Base-by-base conservation (phyloP, 2,797 vertebrate genomes). In the Aphelocoma californica region DNA sequence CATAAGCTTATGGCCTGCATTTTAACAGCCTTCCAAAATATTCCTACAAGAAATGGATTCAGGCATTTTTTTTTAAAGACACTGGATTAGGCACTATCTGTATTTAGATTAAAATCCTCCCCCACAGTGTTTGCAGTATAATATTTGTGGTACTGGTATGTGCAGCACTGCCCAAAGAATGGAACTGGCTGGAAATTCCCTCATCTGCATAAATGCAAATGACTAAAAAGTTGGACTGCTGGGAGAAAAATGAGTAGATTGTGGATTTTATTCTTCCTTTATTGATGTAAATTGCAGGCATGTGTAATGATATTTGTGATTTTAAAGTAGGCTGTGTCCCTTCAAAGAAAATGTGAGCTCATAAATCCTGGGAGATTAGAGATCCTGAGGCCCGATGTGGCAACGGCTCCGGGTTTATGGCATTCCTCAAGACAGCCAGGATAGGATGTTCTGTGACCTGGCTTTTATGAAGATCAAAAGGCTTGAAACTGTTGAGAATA, bases 381-480 rank as follows among this genome's bases (percentile, higher is more conserved):
- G 85, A 74, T 89, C 44, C 56, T 19, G 80, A 50, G 86, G 79
- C 62, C 44, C 2, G 2, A 16, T 28, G 79, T 80, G 78, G 79
- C 75, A n/a, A 40, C 10, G 57, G 84, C 91, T 91, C 80, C 3
- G 14, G 42, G 85, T 87, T 95, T 88, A 83, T 74, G 85, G 78
- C 78, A 73, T 92, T 95, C 84, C 82, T 96, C 73, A 78, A 92
- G 90, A 67, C 62, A 50, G 38, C 53, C 28, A n/a, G 81, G 38
- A 21, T 42, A 32, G 94, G 65, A 80, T 77, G 67, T 81, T 94
- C 81, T 83, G 45, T 90, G 85, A 57, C 85, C 73, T 56, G 72
- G 32, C 54, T 94, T 95, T 94, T 94, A 32, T 72, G 71, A 86
- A 95, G 95, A 95, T 94, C 90, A 95, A 96, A 96, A 95, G 58